Conservation (phyloP, 2,113 vertebrate species). For the Trogon surrucura region DNA sequence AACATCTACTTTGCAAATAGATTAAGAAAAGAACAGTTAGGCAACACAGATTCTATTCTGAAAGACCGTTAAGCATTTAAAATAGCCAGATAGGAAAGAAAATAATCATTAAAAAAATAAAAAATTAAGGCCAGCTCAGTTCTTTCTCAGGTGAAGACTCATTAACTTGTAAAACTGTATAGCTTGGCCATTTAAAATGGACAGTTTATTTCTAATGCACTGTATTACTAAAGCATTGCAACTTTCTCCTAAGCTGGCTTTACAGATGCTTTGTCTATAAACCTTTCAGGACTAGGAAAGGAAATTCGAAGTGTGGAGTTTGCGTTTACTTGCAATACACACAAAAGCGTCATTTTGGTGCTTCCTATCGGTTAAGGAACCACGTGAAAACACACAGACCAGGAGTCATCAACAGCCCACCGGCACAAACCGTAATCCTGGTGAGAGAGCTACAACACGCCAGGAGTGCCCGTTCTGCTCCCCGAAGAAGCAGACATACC, state of each 20-base stretch:
- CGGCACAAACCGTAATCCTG: not conserved
- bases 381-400: not conserved
- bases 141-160: not conserved
- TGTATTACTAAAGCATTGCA: not conserved
- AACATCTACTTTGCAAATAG: not conserved
- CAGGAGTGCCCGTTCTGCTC: not conserved
- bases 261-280: not conserved
- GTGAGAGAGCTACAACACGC: not conserved
- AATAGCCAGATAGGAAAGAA: not conserved
- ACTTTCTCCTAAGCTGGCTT: not conserved
- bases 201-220: not conserved
- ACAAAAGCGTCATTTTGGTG: not conserved
- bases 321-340: not conserved
- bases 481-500: constrained; percentile 76
- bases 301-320: not conserved
- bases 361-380: not conserved
- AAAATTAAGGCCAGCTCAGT: not conserved
- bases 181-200: not conserved
- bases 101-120: not conserved
- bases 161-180: not conserved
- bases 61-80: not conserved
- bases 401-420: not conserved
- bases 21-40: not conserved
- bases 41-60: not conserved
- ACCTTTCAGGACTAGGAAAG: not conserved